These are phyloP conservation scores for Ips nitidus DNA, from an alignment of 1,140 invertebrate genomes.

Conservation along the genomic window DNA sequence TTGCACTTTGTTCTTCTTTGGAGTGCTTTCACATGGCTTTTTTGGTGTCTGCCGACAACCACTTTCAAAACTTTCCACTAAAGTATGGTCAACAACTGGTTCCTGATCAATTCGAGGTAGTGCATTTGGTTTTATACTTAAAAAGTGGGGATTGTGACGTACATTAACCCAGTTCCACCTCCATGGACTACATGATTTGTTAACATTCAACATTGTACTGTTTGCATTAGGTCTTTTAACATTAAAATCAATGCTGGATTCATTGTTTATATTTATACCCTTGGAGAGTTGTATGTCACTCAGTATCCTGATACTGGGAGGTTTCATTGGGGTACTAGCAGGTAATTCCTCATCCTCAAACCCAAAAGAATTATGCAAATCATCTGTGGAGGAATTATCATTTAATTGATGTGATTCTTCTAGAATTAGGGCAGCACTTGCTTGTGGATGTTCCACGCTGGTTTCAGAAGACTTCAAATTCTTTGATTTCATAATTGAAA, in stretches of 20 bases:
- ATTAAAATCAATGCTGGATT: slow-evolving; percentile 21
- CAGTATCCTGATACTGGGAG: slow-evolving; percentile 17
- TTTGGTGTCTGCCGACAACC: slow-evolving; percentile 2
- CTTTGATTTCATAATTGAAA: too few species aligned
- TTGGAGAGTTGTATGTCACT: slow-evolving; percentile 21
- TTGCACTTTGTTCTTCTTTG: slow-evolving; percentile 16
- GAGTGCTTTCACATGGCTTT: neutral
- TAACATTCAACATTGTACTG: slow-evolving; percentile 27
- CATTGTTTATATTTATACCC: slow-evolving; percentile 1
- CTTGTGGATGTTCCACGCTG: too few species aligned
- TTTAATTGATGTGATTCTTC: too few species aligned
- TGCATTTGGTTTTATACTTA: slow-evolving; percentile 31
- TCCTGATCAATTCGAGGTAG: slow-evolving; percentile 37
- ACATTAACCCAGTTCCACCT: slow-evolving; percentile 28
- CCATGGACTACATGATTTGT: slow-evolving; percentile 35
- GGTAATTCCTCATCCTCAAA: slow-evolving; percentile 16
- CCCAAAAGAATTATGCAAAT: slow-evolving; percentile 23
- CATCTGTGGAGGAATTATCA: neutral
- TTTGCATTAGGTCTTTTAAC: slow-evolving; percentile 31
- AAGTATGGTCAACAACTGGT: slow-evolving; percentile 31
- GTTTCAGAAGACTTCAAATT: too few species aligned
- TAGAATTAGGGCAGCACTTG: too few species aligned
- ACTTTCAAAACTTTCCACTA: slow-evolving; percentile 31
- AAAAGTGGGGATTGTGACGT: slow-evolving; percentile 34
- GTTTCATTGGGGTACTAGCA: slow-evolving; percentile 12